Evolutionary conservation across 2,113 vertebrate species (phyloP).

Genomic region (Pseudopipra pipra): DNA sequence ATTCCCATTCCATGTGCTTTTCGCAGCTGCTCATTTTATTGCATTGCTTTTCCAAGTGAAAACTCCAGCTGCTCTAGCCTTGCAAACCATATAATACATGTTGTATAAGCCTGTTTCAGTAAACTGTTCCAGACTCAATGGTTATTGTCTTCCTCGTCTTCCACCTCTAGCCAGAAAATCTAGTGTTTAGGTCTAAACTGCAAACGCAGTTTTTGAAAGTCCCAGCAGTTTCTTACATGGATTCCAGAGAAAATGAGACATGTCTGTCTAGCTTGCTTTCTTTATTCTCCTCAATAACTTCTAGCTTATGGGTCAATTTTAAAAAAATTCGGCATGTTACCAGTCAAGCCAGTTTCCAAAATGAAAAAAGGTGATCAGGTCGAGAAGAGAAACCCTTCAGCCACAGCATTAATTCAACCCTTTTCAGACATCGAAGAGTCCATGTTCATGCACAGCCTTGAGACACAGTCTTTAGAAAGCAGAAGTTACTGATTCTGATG

Average conservation of each 20-base stretch:
- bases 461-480: not conserved
- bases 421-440: not conserved
- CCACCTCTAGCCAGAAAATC: not conserved
- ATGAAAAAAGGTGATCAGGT: not conserved
- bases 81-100: not conserved
- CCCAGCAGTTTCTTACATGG: not conserved
- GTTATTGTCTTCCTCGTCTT: conserved; percentile 26
- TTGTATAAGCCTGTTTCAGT: not conserved
- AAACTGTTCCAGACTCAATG: not conserved
- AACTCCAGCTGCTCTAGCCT: conserved; percentile 42
- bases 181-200: not conserved
- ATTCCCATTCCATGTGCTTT: conserved; percentile 31
- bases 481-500: not conserved
- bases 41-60: conserved; percentile 42
- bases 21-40: conserved; percentile 60
- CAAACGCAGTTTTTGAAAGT: not conserved
- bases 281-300: not conserved
- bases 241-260: not conserved
- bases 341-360: not conserved
- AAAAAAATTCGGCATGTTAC: not conserved
- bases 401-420: not conserved
- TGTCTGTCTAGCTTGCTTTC: not conserved
- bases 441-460: not conserved
- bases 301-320: not conserved
- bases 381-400: not conserved